phyloP scores from a whole-genome alignment of 2,797 vertebrate species.

The Epinephelus coioides region DNA sequence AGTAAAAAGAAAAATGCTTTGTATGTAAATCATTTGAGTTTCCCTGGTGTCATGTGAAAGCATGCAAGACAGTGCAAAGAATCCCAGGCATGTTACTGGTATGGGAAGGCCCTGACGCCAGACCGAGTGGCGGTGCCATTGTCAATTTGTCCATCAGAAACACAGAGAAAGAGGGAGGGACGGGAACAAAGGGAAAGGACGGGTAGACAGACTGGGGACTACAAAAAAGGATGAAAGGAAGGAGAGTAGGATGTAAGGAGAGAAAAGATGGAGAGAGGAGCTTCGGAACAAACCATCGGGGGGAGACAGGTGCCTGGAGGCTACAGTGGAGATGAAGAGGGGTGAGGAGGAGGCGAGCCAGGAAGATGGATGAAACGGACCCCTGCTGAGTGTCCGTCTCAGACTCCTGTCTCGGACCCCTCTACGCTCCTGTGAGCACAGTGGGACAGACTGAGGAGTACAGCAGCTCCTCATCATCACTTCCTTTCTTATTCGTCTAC shows the following conservation, averaged over 20 bases:
- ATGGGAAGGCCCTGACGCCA: constrained; percentile 70
- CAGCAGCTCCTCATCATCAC: constrained; percentile 8
- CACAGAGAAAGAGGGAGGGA: constrained; percentile 36
- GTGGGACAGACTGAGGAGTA: constrained; percentile 72
- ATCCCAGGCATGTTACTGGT: constrained; percentile 75
- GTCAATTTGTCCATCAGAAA: constrained; percentile 68
- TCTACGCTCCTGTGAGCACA: constrained; percentile 84
- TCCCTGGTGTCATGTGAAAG: constrained; percentile 78
- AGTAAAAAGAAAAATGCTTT: constrained; percentile 70
- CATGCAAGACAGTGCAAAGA: constrained; percentile 71
- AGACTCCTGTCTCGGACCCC: constrained; percentile 83
- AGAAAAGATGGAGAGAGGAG: constrained; percentile 42
- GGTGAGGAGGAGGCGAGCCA: constrained; percentile 68
- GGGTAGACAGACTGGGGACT: constrained; percentile 32
- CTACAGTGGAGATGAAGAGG: constrained; percentile 65
- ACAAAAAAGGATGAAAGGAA: constrained; percentile 52
- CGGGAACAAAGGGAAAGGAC: constrained; percentile 51
- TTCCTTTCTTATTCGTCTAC: constrained; percentile 1
- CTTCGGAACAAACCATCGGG: constrained; percentile 46
- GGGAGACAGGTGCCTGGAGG: constrained; percentile 76
- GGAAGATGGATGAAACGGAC: constrained; percentile 87
- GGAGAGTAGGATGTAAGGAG: constrained; percentile 39
- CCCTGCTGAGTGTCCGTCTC: constrained; percentile 89
- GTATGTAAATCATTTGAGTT: constrained; percentile 74
- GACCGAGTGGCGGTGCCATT: constrained; percentile 71